Evolutionary conservation across 1,140 invertebrate genomes (phyloP), one percentile per base, ranked within the genome.

Genomic region (Drosophila sp.): DNA sequence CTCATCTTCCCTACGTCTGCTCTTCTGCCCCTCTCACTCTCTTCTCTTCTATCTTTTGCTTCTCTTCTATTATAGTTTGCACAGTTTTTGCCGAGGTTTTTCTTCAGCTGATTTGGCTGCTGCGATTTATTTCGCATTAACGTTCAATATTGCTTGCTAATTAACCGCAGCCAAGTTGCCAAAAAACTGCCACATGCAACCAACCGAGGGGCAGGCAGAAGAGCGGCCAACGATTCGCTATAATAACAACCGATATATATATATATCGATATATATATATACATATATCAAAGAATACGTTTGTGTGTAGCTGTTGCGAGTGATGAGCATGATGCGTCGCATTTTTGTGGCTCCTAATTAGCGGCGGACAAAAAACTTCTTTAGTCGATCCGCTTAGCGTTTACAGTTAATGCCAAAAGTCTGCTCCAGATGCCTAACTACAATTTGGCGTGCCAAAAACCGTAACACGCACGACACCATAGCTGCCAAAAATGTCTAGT

Each of bases 81-180:
- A 38, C 38, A 13, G 54, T 40, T 41, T 27, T 75, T 43, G 58
- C 58, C 13, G 36, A 16, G 36, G 36, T 46, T 67, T 72, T 72
- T 72, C 54, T 51, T 41, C 16, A 58, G 53, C 51, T 65, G 59
- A 69, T 63, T 70, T 46, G 40, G 59, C 63, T 66, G 61, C 76
- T 89, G 76, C 79, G 83, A 89, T 89, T 89, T 89, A 89, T 89
- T 89, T 89, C 83, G 76, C 83, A 89, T 89, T 89, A 89, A 89
- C 83, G 84, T 82, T 89, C 75, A 89, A 89, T 89, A 89, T 83
- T 89, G 83, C 76, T 64, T 80, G 73, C 84, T 89, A 89, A 89
- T 89, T 89, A 89, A 89, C 84, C 83, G 62, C 69, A 79, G 65
- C 61, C 56, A 75, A 76, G 41, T 66, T 78, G 46, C 62, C 72